Conservation (phyloP, 2,113 vertebrate species). For the Gopherus flavomarginatus region DNA sequence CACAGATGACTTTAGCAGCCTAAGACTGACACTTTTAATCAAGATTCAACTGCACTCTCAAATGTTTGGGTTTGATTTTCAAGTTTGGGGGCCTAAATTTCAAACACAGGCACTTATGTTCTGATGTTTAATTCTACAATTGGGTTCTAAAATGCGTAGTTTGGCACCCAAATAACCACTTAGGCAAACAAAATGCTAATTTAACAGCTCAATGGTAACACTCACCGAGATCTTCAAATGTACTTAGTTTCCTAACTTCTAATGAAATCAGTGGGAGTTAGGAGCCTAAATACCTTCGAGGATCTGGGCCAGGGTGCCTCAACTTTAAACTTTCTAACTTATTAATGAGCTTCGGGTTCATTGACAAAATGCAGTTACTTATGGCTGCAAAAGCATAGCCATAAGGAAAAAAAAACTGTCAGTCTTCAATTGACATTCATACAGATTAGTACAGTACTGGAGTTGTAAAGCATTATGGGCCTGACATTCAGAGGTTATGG, state of each 20-base stretch:
- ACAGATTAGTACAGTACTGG: not conserved
- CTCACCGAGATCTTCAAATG: not conserved
- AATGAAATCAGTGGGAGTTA: not conserved
- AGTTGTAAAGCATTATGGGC: not conserved
- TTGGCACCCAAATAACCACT: not conserved
- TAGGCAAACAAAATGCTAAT: not conserved
- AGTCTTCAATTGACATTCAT: not conserved
- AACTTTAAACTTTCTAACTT: not conserved
- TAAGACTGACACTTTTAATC: not conserved
- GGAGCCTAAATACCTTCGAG: not conserved
- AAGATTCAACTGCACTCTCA: not conserved
- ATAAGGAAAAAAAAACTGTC: not conserved
- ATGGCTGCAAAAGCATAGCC: not conserved
- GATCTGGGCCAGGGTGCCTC: not conserved
- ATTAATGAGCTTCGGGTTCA: not conserved
- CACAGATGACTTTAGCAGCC: conserved; percentile 1
- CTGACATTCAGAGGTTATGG: not conserved
- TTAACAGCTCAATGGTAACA: not conserved
- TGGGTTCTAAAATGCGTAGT: accelerated
- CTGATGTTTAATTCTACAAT: accelerated
- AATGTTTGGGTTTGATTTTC: not conserved
- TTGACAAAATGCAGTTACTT: not conserved
- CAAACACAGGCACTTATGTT: not conserved
- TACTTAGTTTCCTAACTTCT: not conserved
- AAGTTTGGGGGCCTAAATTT: accelerated